Percentiles rank a stretch among this genome's conserved stretches.
These are phyloP conservation scores for Solenodon paradoxus DNA, from an alignment of 2,113 vertebrate genomes.

Conservation along the genomic window DNA sequence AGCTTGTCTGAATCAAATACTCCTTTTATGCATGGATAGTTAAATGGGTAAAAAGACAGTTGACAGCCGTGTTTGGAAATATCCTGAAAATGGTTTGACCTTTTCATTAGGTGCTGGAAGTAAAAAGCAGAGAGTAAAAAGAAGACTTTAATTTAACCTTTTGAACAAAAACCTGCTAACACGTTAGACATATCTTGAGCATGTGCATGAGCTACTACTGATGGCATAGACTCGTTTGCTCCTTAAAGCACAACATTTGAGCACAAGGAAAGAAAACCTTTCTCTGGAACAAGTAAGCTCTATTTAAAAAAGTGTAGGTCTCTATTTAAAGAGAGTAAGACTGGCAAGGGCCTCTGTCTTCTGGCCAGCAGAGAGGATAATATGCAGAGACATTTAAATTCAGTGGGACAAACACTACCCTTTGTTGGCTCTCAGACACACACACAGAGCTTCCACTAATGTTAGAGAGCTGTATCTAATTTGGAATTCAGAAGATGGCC, in stretches of 20 bases:
- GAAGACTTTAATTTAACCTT: slow-evolving; percentile 41
- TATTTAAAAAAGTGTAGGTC: slow-evolving; percentile 53
- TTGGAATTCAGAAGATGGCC: slow-evolving; percentile 61
- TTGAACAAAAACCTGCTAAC: slow-evolving; percentile 24
- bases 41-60: slow-evolving; percentile 16
- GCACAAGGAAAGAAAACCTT: slow-evolving; percentile 42
- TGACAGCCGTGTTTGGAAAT: slow-evolving; percentile 43
- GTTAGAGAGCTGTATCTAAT: slow-evolving; percentile 59
- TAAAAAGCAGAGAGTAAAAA: slow-evolving; percentile 16
- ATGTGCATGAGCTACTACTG: background rate
- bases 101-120: slow-evolving; percentile 57
- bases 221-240: slow-evolving; percentile 7
- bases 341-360: slow-evolving; percentile 62
- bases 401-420: slow-evolving; percentile 48
- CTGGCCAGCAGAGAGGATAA: slow-evolving; percentile 55
- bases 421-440: slow-evolving; percentile 56
- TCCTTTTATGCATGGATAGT: slow-evolving; percentile 23
- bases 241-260: slow-evolving; percentile 10
- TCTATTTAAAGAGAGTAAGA: slow-evolving; percentile 60
- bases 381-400: slow-evolving; percentile 64
- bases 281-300: slow-evolving; percentile 47
- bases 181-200: background rate
- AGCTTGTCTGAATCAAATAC: slow-evolving; percentile 19
- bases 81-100: slow-evolving; percentile 34
- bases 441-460: slow-evolving; percentile 58